phyloP scores from a whole-genome alignment of 2,888 invertebrate species.

The Yponomeuta sedellus region DNA sequence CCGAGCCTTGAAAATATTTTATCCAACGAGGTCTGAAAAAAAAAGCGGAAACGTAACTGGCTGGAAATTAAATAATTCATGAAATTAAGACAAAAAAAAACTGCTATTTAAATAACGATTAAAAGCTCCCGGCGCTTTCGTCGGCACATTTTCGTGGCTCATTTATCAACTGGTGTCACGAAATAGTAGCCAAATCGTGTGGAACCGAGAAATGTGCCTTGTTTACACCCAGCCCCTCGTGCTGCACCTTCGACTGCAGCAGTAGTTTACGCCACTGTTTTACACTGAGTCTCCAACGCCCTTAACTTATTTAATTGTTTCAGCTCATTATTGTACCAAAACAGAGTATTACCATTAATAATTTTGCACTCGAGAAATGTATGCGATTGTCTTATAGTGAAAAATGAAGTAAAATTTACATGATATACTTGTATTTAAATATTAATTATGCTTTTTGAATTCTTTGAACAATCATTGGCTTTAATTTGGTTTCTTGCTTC shows the following conservation, averaged over 20 bases:
- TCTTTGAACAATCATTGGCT: too few relatives aligned
- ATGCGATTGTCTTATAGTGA: too few relatives aligned
- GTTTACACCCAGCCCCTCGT: background rate
- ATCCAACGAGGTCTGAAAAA: background rate
- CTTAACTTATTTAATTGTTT: too few relatives aligned
- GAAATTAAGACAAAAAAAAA: conserved; percentile 29
- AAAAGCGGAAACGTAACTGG: background rate
- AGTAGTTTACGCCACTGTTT: too few relatives aligned
- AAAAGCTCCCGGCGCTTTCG: conserved; percentile 23
- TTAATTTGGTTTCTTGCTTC: too few relatives aligned
- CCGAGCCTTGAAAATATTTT: background rate
- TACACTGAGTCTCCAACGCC: too few relatives aligned
- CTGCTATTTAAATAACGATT: conserved; percentile 44
- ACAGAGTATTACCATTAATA: too few relatives aligned
- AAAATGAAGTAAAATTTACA: too few relatives aligned
- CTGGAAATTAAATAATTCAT: conserved; percentile 38
- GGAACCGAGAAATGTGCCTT: background rate
- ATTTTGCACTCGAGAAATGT: too few relatives aligned
- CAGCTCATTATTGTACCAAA: too few relatives aligned
- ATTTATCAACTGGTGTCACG: conserved; percentile 33
- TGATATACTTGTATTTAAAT: too few relatives aligned
- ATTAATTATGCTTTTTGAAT: too few relatives aligned
- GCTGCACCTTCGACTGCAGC: background rate
- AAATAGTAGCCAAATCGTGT: conserved; percentile 8
- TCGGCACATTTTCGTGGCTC: conserved; percentile 24